These are phyloP conservation scores for Parnassius orleans DNA, from an alignment of 2,888 invertebrate genomes.

Conservation along the genomic window DNA sequence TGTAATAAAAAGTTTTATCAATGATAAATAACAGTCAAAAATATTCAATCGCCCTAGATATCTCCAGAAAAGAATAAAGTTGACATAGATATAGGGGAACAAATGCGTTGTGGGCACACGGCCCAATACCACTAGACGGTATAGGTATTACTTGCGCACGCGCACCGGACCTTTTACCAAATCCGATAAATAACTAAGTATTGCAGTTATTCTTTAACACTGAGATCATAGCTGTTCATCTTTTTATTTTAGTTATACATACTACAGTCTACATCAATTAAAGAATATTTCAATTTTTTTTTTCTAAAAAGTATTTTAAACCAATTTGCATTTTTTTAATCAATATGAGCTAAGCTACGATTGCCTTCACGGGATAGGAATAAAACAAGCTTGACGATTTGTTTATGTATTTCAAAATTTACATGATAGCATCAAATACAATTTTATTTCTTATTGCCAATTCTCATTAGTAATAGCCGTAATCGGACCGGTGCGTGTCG, in stretches of 20 bases:
- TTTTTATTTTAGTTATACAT: background rate
- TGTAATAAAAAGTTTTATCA: background rate
- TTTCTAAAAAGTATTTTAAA: too few species aligned
- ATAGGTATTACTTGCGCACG: conserved; percentile 54
- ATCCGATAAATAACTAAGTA: background rate
- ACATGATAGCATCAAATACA: conserved; percentile 43
- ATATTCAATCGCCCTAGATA: conserved; percentile 59
- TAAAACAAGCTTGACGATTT: conserved; percentile 67
- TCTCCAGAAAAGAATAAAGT: conserved; percentile 72
- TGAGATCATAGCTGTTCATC: conserved; percentile 10
- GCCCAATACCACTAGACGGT: conserved; percentile 70
- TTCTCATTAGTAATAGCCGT: conserved; percentile 49
- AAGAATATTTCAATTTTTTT: too few species aligned
- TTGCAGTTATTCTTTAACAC: background rate
- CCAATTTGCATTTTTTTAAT: background rate
- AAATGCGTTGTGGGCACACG: conserved; percentile 78
- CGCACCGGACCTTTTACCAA: conserved; percentile 63
- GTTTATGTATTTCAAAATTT: conserved; percentile 62
- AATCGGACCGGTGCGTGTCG: conserved; percentile 62
- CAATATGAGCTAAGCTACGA: background rate
- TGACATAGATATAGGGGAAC: conserved; percentile 77
- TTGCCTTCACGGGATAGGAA: conserved; percentile 48
- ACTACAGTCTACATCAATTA: too few species aligned
- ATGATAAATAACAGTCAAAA: background rate
- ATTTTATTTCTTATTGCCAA: conserved; percentile 60